Percentiles rank a stretch among this genome's conserved stretches.
These are phyloP conservation scores for Rhabdophis nuchalis DNA, from an alignment of 2,797 vertebrate genomes.

Conservation along the genomic window DNA sequence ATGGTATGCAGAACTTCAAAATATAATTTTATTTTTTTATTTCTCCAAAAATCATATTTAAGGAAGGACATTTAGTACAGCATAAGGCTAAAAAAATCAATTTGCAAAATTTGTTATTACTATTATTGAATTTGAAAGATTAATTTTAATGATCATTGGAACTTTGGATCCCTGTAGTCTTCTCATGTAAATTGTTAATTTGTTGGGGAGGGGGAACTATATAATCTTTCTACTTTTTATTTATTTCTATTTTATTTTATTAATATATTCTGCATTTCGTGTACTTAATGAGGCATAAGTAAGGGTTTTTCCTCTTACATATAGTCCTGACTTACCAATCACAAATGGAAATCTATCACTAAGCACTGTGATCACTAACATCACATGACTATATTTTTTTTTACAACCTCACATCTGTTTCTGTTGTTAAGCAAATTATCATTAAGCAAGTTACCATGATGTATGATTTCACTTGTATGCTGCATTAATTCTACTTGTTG, in stretches of 20 bases:
- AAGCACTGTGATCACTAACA: background rate
- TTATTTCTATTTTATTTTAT: background rate
- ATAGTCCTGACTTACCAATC: background rate
- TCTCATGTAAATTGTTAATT: background rate
- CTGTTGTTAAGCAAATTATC: background rate
- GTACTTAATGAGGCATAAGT: background rate
- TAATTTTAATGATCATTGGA: background rate
- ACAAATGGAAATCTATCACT: background rate
- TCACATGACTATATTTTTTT: background rate
- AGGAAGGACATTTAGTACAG: background rate
- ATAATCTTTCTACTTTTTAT: background rate
- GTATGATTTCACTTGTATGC: background rate
- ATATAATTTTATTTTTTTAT: background rate
- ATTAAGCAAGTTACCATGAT: background rate
- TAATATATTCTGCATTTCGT: background rate
- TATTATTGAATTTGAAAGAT: background rate
- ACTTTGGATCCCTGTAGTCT: background rate
- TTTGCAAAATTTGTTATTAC: background rate
- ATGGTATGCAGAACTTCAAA: background rate
- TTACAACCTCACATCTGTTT: background rate
- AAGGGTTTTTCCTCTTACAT: background rate
- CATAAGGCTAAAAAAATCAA: background rate
- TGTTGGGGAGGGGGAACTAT: background rate
- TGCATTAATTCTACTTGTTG: background rate
- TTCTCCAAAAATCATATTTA: background rate